A percentile compares a stretch with the other conserved stretches of the same genome.
Conservation (phyloP, 2,797 vertebrate genomes). For the Coendou prehensilis region DNA sequence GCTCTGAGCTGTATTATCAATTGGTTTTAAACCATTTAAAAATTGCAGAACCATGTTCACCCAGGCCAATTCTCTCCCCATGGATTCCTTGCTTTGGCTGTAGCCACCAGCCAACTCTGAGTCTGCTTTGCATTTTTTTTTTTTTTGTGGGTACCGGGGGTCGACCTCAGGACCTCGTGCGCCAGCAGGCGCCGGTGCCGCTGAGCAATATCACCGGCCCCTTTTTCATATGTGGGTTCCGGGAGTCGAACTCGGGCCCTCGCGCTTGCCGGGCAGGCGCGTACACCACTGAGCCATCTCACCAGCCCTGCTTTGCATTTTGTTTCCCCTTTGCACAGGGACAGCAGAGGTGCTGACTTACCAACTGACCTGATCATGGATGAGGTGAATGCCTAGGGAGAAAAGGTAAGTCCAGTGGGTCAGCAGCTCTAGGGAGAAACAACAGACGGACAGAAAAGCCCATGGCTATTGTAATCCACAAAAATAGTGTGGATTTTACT, state of each 20-base stretch:
- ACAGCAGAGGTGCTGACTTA: neutral
- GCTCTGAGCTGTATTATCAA: neutral
- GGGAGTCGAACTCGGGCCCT: no score
- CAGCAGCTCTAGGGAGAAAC: neutral
- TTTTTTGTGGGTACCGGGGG: no score
- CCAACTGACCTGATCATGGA: neutral
- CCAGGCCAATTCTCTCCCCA: neutral
- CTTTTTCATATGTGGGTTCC: no score
- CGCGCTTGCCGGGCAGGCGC: no score
- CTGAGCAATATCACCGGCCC: no score
- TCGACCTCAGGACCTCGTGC: no score
- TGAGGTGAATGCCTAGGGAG: neutral
- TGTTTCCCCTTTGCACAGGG: neutral
- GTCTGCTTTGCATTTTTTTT: neutral
- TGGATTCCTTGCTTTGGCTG: neutral
- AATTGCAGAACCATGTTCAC: neutral
- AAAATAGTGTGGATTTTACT: neutral
- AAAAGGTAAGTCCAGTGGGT: neutral
- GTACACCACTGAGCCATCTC: no score
- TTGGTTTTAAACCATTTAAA: neutral
- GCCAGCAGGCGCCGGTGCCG: no score
- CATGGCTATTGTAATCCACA: neutral
- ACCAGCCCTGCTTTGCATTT: neutral
- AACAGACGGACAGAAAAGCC: neutral
- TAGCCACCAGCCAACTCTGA: neutral